A percentile compares a stretch with the other conserved stretches of the same genome.
Conservation (phyloP, 2,888 invertebrate genomes). For the Drosophila nr. perissopoda region DNA sequence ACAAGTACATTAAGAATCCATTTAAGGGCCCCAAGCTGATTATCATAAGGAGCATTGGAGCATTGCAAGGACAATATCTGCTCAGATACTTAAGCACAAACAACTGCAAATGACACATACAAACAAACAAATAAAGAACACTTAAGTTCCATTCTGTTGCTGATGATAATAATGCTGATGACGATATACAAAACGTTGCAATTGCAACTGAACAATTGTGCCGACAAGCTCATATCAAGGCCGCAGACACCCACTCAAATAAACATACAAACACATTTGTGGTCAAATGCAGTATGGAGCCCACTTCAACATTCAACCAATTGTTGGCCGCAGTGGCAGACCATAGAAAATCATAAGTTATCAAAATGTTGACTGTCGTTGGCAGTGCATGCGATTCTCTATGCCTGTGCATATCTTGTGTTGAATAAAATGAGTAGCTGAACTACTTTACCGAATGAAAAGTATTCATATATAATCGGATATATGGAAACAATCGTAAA, state of each 20-base stretch:
- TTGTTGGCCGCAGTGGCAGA: slow-evolving; percentile 9
- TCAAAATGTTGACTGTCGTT: slow-evolving; percentile 44
- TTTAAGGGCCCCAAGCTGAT: slow-evolving; percentile 22
- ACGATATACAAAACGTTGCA: slow-evolving; percentile 24
- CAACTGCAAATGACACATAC: slow-evolving; percentile 36
- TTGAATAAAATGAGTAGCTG: not conserved
- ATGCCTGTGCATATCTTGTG: slow-evolving; percentile 5
- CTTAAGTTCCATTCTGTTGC: slow-evolving; percentile 15
- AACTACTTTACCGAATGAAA: not conserved
- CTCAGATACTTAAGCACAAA: slow-evolving; percentile 2
- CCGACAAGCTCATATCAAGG: slow-evolving; percentile 26
- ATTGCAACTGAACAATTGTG: slow-evolving; percentile 28
- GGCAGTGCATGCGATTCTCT: slow-evolving; percentile 32
- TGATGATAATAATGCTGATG: slow-evolving; percentile 8
- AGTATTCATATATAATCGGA: not conserved
- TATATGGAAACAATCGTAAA: not conserved
- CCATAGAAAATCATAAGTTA: slow-evolving; percentile 51
- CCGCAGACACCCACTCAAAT: slow-evolving; percentile 13
- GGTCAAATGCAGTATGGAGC: slow-evolving; percentile 39
- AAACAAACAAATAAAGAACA: slow-evolving; percentile 24
- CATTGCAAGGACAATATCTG: slow-evolving; percentile 23
- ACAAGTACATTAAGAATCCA: slow-evolving; percentile 19
- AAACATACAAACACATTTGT: slow-evolving; percentile 18
- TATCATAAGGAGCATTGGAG: slow-evolving; percentile 22
- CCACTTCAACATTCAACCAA: slow-evolving; percentile 23